phyloP scores from a whole-genome alignment of 2,888 invertebrate species.

The Charanyca ferruginea region DNA sequence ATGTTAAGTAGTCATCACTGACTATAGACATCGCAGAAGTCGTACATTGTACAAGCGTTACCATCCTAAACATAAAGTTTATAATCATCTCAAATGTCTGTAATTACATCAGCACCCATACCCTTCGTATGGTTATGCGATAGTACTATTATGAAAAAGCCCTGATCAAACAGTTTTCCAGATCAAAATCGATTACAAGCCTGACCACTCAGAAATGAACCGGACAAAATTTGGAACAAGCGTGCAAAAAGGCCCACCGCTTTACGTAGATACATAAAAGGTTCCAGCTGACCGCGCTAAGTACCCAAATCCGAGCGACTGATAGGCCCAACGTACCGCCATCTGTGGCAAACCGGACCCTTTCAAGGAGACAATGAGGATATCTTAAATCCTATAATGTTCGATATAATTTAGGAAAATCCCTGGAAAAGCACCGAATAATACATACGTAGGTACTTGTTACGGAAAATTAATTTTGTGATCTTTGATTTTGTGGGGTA shows the following conservation, averaged over 20 bases:
- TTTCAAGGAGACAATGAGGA: slow-evolving; percentile 37
- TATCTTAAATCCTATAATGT: slow-evolving; percentile 53
- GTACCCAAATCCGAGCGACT: slow-evolving; percentile 36
- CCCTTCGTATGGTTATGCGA: background rate
- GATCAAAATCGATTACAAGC: slow-evolving; percentile 29
- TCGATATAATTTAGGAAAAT: slow-evolving; percentile 41
- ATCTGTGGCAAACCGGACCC: slow-evolving; percentile 42
- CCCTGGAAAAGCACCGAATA: slow-evolving; percentile 31
- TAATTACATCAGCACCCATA: no score
- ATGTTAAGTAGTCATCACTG: no score
- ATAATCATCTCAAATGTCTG: no score
- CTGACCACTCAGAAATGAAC: slow-evolving; percentile 33
- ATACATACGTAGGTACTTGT: slow-evolving; percentile 20
- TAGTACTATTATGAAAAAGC: background rate
- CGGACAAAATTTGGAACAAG: slow-evolving; percentile 26
- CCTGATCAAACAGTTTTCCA: slow-evolving; percentile 19
- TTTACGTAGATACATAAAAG: slow-evolving; percentile 38
- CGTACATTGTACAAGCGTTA: no score
- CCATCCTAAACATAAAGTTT: no score
- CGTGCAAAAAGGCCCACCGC: slow-evolving; percentile 29
- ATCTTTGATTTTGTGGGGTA: background rate
- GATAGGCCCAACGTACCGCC: slow-evolving; percentile 36
- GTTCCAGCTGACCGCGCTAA: slow-evolving; percentile 53
- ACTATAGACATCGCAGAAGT: no score
- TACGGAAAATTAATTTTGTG: slow-evolving; percentile 14